Base-by-base conservation (phyloP, 37 sponge, comb jelly and placozoan genomes). In the Haliclona indistincta region DNA sequence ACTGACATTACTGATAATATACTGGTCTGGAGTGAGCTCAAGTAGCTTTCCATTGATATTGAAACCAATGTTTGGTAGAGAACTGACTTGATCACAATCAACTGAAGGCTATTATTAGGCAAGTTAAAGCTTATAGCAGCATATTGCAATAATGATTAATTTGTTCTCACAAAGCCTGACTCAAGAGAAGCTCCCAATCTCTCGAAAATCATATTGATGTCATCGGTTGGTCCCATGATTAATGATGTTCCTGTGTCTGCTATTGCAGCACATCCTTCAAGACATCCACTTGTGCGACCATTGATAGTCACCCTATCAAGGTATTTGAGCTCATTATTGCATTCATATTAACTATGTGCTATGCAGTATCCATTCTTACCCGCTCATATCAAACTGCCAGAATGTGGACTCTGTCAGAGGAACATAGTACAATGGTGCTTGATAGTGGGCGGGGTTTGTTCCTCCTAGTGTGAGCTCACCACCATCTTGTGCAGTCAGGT, bases 181-280 rank as follows among this genome's bases (percentile, higher is more conserved):
- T n/a, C n/a, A n/a, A n/a, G n/a, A n/a, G n/a, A n/a, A n/a, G n/a
- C n/a, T n/a, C n/a, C n/a, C n/a, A n/a, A n/a, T n/a, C n/a, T n/a
- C n/a, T n/a, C n/a, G n/a, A n/a, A n/a, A n/a, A n/a, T n/a, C n/a
- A n/a, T n/a, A n/a, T n/a, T n/a, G n/a, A 84, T 60, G 19, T 82
- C 84, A 17, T 58, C 72, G 0, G 67, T 61, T 2, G 97, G 97
- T 51, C 97, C 97, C 32, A 66, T 84, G 56, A 96, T 40, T 28
- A 96, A 91, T 32, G 91, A 90, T 54, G 97, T 93, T 0, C 97
- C 97, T 15, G 97, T 96, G 70, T 96, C 97, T 78, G 97, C 97
- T 73, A 96, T 96, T 36, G 94, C 97, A 35, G 70, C 30, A 68
- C 97, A 96, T 1, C 86, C 86, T 0, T 83, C 79, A 54, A 35